Base-by-base conservation (phyloP, 2,888 invertebrate genomes). In the Orthosia cruda region DNA sequence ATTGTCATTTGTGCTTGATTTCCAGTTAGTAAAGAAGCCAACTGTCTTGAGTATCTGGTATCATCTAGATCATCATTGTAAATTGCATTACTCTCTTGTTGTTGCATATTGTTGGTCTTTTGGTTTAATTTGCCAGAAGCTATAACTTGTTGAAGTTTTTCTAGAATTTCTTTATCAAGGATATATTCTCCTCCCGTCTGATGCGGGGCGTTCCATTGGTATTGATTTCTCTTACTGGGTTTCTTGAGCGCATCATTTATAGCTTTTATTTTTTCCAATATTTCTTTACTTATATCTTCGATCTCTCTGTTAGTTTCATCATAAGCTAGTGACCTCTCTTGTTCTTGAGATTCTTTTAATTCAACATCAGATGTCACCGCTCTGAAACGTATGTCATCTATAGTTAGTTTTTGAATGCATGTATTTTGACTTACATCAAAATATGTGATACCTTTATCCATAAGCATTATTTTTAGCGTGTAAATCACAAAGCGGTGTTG, bases 251-350 rank as follows among this genome's bases (percentile, higher is more conserved):
- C 94, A 62, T 95, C 94, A 86, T 97, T 97, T 7, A 97, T 94
- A 74, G 94, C 93, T 86, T 95, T 96, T 77, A 97, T 97, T 92
- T 97, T 97, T 55, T 97, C 95, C 47, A 97, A 89, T 71, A 97
- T 97, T 50, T 97, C 96, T 89, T 88, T 90, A 9, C 94, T 92
- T 50, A 84, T 89, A 4, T 90, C 89, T 77, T 89, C 87, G n/a
- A 85, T 76, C 64, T 91, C 87, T 57, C 83, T 79, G 45, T 89
- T 79, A 26, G 89, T 88, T 81, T 89, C 84, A 83, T 92, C 90
- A 52, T 91, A 91, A 49, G 88, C 84, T 7, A 94, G 81, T 61
- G 94, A 90, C 81, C 91, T 90, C 69, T 93, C 91, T 69, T 91
- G 86, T 79, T 71, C 76, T n/a, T 67, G 50, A 52, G 68, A 40